Conservation (phyloP, 2,113 vertebrate genomes). For the Neogale vison region DNA sequence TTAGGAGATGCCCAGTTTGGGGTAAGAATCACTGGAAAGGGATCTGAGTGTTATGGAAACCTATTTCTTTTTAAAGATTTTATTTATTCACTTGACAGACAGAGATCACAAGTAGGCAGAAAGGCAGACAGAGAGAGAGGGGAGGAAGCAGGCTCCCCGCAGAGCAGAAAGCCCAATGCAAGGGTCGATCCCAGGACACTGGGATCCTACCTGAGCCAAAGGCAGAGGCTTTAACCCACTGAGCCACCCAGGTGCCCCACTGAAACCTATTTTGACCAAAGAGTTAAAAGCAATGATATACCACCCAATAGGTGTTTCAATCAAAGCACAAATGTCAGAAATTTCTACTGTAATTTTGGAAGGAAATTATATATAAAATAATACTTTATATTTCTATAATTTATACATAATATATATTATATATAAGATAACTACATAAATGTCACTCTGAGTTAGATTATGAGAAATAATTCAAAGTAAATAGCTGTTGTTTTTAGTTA, state of each 20-base stretch:
- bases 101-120: too few species aligned
- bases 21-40: neutral
- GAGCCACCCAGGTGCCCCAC: too few species aligned
- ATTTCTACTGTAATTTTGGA: neutral
- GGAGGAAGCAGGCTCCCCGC: too few species aligned
- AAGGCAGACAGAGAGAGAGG: too few species aligned
- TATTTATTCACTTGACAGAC: too few species aligned
- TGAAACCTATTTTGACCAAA: neutral
- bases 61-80: neutral
- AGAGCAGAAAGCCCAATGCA: too few species aligned
- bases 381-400: too few species aligned
- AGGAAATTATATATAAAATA: neutral
- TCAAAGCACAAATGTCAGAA: neutral
- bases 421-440: neutral
- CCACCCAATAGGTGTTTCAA: too few species aligned
- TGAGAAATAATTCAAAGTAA: neutral
- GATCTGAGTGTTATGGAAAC: neutral
- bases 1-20: neutral
- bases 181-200: too few species aligned
- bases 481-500: neutral
- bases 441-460: neutral
- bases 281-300: neutral
- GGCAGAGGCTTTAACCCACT: too few species aligned
- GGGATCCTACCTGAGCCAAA: too few species aligned
- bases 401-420: too few species aligned